phyloP scores from a whole-genome alignment of 1,140 invertebrate species.

The Caerostris extrusa region DNA sequence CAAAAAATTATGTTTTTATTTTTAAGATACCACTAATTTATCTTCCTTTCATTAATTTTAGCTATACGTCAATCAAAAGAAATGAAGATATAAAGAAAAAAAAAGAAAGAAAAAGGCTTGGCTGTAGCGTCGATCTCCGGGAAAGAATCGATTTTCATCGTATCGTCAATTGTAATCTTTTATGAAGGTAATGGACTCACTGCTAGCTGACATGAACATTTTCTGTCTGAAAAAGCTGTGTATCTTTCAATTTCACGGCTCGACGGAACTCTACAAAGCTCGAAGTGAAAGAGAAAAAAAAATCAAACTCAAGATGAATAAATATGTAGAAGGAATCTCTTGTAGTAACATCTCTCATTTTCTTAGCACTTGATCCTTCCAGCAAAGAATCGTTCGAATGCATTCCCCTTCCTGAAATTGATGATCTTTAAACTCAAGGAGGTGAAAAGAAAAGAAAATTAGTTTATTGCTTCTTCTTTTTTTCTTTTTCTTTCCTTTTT shows the following conservation, averaged over 20 bases:
- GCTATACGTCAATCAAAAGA: no score
- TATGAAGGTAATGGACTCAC: slow-evolving; percentile 34
- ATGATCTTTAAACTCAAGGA: slow-evolving; percentile 21
- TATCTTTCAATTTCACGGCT: slow-evolving; percentile 66
- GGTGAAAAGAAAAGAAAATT: slow-evolving; percentile 38
- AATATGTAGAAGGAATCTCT: not conserved
- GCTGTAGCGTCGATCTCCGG: no score
- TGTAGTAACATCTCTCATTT: slow-evolving; percentile 50
- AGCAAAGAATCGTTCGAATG: no score
- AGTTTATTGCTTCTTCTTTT: slow-evolving; percentile 9
- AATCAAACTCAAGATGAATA: slow-evolving; percentile 46
- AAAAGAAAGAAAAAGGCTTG: no score
- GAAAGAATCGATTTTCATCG: not conserved
- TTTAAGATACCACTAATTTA: not conserved
- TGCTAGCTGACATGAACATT: not conserved
- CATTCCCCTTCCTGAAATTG: no score
- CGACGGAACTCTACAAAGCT: not conserved
- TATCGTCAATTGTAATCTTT: not conserved
- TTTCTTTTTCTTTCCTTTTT: no score
- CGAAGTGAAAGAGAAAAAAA: not conserved
- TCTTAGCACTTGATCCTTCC: slow-evolving; percentile 53
- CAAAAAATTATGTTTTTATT: no score
- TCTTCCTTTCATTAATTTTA: no score
- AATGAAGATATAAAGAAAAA: no score
- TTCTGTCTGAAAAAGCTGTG: slow-evolving; percentile 22